phyloP scores from a whole-genome alignment of 2,888 invertebrate species.

The Caradrina clavipalpis region DNA sequence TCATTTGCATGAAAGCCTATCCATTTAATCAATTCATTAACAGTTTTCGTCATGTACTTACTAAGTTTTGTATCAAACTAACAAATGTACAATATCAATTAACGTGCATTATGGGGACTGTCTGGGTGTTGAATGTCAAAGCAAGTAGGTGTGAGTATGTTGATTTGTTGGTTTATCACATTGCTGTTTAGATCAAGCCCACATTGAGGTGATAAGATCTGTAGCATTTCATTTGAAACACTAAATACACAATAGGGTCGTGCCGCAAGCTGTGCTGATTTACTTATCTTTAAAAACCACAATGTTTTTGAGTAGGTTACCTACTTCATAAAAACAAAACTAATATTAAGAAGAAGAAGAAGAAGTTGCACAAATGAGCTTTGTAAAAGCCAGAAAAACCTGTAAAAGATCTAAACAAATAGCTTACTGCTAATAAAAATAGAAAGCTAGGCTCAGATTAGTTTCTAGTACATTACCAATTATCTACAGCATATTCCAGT shows the following conservation, averaged over 20 bases:
- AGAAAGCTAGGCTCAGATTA: slow-evolving; percentile 74
- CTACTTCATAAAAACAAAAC: slow-evolving; percentile 1
- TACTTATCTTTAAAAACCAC: not conserved
- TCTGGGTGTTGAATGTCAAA: slow-evolving; percentile 24
- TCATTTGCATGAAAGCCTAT: slow-evolving; percentile 2
- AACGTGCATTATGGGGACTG: not conserved
- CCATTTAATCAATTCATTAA: slow-evolving; percentile 16
- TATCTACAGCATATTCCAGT: slow-evolving; percentile 75
- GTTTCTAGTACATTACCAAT: slow-evolving; percentile 75
- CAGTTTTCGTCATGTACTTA: not conserved
- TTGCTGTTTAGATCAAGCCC: slow-evolving; percentile 17
- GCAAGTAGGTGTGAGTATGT: slow-evolving; percentile 17
- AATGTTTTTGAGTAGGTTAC: not conserved
- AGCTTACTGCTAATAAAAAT: slow-evolving; percentile 53
- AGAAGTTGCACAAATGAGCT: too few species aligned
- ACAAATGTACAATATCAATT: slow-evolving; percentile 12
- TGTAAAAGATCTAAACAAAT: slow-evolving; percentile 20
- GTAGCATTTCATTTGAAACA: slow-evolving; percentile 33
- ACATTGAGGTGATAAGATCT: slow-evolving; percentile 39
- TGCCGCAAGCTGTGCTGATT: slow-evolving; percentile 5
- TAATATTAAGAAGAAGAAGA: too few species aligned
- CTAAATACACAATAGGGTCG: slow-evolving; percentile 8
- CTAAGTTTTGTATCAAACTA: not conserved
- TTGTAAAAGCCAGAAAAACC: not conserved
- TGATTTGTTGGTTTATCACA: slow-evolving; percentile 39